Evolutionary conservation across 2,888 invertebrate genomes (phyloP), one percentile per base, ranked within the genome.

Genomic region (Ferdinandea cuprea): DNA sequence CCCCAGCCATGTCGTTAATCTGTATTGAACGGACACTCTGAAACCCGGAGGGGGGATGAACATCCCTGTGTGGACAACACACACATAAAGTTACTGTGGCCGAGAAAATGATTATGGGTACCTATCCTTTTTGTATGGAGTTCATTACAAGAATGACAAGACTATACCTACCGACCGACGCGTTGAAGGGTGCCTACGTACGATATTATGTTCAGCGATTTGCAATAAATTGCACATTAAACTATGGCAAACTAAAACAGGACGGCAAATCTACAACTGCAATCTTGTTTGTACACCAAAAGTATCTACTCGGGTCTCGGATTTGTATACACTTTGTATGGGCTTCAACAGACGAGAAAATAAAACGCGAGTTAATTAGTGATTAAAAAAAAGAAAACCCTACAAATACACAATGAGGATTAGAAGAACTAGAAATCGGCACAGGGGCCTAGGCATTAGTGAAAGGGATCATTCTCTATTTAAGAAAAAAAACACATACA

Each of bases 161-260:
- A 69, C 58, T 65, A 58, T 52, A 1, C 15, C 32, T 68, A 17
- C 73, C 73, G 30, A 46, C 48, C 25, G 68, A 66, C 44, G 48
- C 73, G 52, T 74, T 32, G 63, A 46, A 50, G 37, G 21, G 5
- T 25, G 25, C 25, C 2, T 25, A 5, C 25, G 5, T 25, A 5
- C 3, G 3, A 25, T 5, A 73, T 66, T 30, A 40, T 69, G 63
- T 25, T 59, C 69, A 69, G 32, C 74, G 69, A 80, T 74, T 74
- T 69, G 63, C 74, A 15, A 69, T 81, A 76, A 81, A 81, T 76
- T 81, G 69, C 52, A 65, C 61, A 48, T 58, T 61, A 56, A 68
- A 40, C 52, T n/a, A 42, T 40, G 61, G 42, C 46, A 46, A 72
- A 35, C n/a, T n/a, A 63, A 44, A 46, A 46, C 42, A 25, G 42